A percentile compares a stretch with the other conserved stretches of the same genome.
Conservation (phyloP, 2,797 vertebrate genomes). For the Ficedula albicollis region DNA sequence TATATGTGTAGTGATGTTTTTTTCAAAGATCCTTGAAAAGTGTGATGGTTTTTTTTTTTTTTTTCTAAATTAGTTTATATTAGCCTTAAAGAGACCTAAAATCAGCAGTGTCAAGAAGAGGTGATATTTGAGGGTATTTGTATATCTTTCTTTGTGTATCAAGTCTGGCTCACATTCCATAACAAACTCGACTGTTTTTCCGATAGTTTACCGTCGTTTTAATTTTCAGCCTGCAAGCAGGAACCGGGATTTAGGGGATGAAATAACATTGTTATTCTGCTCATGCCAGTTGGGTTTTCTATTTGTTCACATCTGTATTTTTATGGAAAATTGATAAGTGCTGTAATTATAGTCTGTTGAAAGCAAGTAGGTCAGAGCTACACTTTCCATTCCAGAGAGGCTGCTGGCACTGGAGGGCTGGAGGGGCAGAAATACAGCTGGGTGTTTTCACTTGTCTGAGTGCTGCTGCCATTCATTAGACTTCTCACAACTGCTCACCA, state of each 20-base stretch:
- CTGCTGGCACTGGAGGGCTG: background rate
- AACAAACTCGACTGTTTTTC: background rate
- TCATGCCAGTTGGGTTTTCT: conserved; percentile 7
- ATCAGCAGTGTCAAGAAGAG: background rate
- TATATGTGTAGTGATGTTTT: background rate
- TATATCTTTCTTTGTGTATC: background rate
- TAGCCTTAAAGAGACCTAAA: background rate
- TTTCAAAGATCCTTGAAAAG: background rate
- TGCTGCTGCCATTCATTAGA: background rate
- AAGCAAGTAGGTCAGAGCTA: conserved; percentile 56
- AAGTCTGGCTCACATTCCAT: background rate
- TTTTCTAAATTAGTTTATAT: background rate
- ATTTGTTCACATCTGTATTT: conserved; percentile 21
- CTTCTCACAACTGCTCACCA: background rate
- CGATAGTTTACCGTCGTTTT: background rate
- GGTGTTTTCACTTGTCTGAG: background rate
- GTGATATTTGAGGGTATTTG: background rate
- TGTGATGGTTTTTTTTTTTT: background rate
- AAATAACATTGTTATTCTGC: background rate
- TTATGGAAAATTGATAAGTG: conserved; percentile 29
- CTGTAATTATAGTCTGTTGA: conserved; percentile 50
- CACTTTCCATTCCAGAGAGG: background rate
- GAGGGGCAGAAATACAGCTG: conserved; percentile 30
- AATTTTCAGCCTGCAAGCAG: background rate
- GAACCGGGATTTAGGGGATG: background rate